phyloP scores from a whole-genome alignment of 64 coral and sea anemone species.

The Dendronephthya gigantea region DNA sequence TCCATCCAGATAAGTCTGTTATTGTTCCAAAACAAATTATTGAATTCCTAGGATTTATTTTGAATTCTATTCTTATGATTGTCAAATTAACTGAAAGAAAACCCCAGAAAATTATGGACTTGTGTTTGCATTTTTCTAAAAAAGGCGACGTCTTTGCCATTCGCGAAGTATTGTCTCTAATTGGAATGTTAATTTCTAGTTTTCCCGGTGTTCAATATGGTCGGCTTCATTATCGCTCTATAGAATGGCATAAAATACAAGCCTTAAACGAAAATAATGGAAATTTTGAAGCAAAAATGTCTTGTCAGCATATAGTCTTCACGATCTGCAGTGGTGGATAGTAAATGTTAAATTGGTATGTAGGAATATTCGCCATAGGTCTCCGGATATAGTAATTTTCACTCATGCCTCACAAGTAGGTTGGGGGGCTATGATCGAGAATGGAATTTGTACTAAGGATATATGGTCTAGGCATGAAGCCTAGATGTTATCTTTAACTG shows the following conservation, averaged over 20 bases:
- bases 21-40: conserved; percentile 16
- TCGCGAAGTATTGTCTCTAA: too few species aligned
- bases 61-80: conserved; percentile 26
- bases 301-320: conserved; percentile 5
- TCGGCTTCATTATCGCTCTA: not conserved
- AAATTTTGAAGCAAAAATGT: too few species aligned
- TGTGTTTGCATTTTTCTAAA: not conserved
- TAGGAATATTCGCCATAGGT: too few species aligned
- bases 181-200: conserved; percentile 1
- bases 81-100: conserved; percentile 11
- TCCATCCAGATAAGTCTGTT: conserved; percentile 34
- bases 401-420: too few species aligned
- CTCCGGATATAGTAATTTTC: too few species aligned
- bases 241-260: conserved; percentile 17
- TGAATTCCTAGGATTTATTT: not conserved
- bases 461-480: too few species aligned
- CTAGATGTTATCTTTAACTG: too few species aligned
- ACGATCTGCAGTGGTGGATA: too few species aligned
- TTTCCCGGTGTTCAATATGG: conserved; percentile 38
- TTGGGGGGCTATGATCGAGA: too few species aligned
- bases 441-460: too few species aligned
- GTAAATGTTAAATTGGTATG: too few species aligned
- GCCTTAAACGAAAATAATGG: not conserved
- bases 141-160: too few species aligned
- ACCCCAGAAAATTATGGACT: conserved; percentile 22